phyloP scores from a whole-genome alignment of 2,797 vertebrate genomes.

The Artibeus lituratus region DNA sequence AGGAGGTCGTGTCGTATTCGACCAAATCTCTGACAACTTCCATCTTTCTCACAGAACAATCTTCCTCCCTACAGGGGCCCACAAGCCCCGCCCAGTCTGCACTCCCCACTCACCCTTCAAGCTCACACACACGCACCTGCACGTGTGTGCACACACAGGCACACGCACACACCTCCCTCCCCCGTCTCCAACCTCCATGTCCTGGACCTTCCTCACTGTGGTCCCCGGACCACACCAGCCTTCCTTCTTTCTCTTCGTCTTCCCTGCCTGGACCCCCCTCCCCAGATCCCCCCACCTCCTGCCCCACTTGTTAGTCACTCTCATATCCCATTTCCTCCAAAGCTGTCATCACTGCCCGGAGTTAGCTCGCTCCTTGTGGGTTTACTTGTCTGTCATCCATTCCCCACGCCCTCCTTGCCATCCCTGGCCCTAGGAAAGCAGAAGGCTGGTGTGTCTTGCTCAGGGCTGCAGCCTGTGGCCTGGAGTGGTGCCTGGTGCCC shows the following conservation, averaged over 20 bases:
- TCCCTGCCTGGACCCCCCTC: neutral
- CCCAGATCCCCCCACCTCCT: neutral
- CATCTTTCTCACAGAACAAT: neutral
- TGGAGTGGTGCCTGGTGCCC: neutral
- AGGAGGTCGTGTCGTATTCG: neutral
- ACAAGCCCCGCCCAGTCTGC: neutral
- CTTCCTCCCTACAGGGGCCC: neutral
- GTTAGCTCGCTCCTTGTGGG: neutral
- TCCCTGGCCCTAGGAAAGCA: neutral
- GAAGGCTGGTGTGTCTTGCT: neutral
- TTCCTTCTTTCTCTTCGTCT: neutral
- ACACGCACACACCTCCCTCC: neutral
- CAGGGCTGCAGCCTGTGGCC: neutral
- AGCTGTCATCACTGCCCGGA: neutral
- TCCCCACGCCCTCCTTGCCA: neutral
- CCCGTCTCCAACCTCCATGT: neutral
- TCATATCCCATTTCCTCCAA: neutral
- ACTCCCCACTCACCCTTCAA: neutral
- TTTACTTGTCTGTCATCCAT: neutral
- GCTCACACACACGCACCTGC: accelerated
- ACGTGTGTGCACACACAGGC: too few species aligned
- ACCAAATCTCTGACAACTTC: neutral
- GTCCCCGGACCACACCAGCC: neutral
- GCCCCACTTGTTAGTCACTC: too few species aligned
- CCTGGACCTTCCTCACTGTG: neutral